Evolutionary conservation across 2,797 vertebrate genomes (phyloP), one percentile per base, ranked within the genome.

Genomic region (Macrochelys suwanniensis): DNA sequence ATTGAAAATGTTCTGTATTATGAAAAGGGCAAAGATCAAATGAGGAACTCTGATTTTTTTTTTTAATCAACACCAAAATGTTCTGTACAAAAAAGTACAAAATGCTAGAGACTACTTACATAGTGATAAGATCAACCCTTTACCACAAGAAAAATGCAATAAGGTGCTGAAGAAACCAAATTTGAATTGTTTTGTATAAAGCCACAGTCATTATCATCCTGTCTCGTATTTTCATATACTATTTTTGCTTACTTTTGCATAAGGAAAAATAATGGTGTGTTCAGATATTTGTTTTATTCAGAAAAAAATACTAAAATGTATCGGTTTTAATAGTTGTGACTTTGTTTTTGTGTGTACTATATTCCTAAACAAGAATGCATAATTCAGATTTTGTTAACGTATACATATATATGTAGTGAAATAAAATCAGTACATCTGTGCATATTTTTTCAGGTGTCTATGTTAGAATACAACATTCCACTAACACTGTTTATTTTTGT

Each of bases 31-130:
- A 98, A 98, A 98, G 95, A 98, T 97, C 99, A 98, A 98, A 99
- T 99, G 98, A 98, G 98, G 98, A 98, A 98, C 95, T 98, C 98
- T 97, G 11, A 87, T 97, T 95, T 71, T 95, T 95, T 96, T 96
- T 96, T 95, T 13, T 92, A 97, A 96, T 98, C 97, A 97, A 97
- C 97, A 98, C 98, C 98, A 98, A 98, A 98, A 98, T 97, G 98
- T 98, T 98, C 98, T 98, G 98, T 99, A 99, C 99, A 99, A 99
- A 99, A 98, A 99, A 96, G 98, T 99, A 99, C 98, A 99, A 99
- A 99, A 98, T 98, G 97, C 97, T 96, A 98, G 91, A 96, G 89
- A 97, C 97, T 98, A 98, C 96, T 56, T 97, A 98, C 97, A 97
- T 89, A 96, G 96, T 97, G 96, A 98, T 96, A 97, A 96, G 97